Evolutionary conservation across 2,113 vertebrate species (phyloP), one percentile per base, ranked within the genome.

Genomic region (Sorex fumeus): DNA sequence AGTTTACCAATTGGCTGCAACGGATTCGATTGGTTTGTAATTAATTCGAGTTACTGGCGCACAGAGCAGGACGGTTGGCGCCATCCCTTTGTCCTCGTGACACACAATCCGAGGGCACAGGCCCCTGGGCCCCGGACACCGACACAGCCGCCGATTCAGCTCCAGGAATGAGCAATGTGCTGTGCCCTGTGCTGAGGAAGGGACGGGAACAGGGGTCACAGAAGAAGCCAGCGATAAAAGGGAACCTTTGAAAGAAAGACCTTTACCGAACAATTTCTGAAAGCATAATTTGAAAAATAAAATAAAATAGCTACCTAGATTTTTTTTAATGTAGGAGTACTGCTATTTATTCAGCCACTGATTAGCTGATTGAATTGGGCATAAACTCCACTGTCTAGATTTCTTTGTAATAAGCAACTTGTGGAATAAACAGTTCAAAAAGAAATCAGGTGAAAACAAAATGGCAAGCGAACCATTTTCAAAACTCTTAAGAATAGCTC

Each of bases 21-120:
- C 97, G 91, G 97, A 98, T 99, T 99, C 98, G 98, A 99, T 99
- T 98, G 99, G 99, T 98, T 97, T 98, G 98, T 98, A 98, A 99
- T 98, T 98, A 98, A 99, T 98, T 98, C 98, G 98, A 98, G 98
- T 98, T 97, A 97, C 98, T 98, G 99, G 99, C 97, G 96, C 98
- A 93, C 97, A 98, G 96, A 96, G 98, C 98, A 98, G 98, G 99
- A 98, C 53, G 97, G 98, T 97, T 98, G 99, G 99, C 98, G 99
- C 99, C 99, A 98, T 98, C 97, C 97, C 98, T 99, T 98, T 99
- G 99, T 99, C 97, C 98, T 96, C 92, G 97, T 98, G 99, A 99
- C 98, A 99, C 98, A 98, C 98, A 98, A 99, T 98, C 97, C 98
- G 43, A 95, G 95, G 71, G 91, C 90, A 91, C 95, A 84, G 96